Base-by-base conservation (phyloP, 2,888 invertebrate species). In the Orthonychiurus folsomi region DNA sequence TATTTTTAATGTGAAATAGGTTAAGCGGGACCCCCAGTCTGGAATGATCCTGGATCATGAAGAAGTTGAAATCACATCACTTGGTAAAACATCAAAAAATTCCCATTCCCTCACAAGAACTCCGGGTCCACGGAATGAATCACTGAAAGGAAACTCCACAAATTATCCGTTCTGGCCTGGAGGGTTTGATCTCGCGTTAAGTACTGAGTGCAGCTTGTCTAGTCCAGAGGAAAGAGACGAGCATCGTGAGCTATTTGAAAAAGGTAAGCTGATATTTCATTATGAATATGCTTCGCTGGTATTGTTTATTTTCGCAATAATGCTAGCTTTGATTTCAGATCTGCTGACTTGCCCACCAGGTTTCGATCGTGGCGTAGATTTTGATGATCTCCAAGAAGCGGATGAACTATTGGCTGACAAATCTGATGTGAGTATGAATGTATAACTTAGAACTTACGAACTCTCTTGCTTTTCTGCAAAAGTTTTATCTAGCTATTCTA, bases 121-220 rank as follows among this genome's bases (percentile, higher is more conserved):
- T 24, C 92, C 91, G 0, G 82, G 86, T 50, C 84, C 87, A 9
- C 82, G 86, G 2, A 80, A 80, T 52, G 83, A 87, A 74, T 83
- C 86, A 56, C 82, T 87, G 0, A 81, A 85, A 72, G 93, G 93
- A 20, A 86, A 85, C 59, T 83, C 86, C 0, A 86, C 85, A 64
- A 90, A 89, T 76, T 86, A 85, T 75, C 92, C 91, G 0, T 94
- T 94, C 76, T 85, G 89, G 82, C 93, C 93, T 0, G 93, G 89
- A 56, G 88, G 90, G 1, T 87, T 90, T 76, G 79, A 81, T 24
- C 77, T 80, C 66, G 79, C 79, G 52, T 66, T 65, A 50, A 57
- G 64, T 23, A 55, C 20, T 27, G 62, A 59, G 50, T 58, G 59
- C 20, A 50, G 53, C 9, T 48, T 63, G 12, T 28, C 55, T n/a